These are phyloP conservation scores for Meliscaeva auricollis DNA, from an alignment of 2,888 invertebrate species.

Conservation along the genomic window DNA sequence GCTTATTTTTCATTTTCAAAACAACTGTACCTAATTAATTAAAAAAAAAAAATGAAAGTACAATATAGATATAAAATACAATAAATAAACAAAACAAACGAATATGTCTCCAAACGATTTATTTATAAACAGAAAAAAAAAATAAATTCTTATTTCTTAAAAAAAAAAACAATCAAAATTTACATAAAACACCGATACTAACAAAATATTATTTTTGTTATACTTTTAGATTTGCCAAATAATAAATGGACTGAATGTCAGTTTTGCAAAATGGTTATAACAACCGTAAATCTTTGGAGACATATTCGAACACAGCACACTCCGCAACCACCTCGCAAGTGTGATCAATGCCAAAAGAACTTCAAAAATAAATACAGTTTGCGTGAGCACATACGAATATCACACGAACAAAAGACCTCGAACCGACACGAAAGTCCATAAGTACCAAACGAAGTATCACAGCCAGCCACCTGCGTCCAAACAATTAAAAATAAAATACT, in stretches of 20 bases:
- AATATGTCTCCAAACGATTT: slow-evolving; percentile 84
- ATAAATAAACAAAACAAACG: slow-evolving; percentile 66
- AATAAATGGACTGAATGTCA: slow-evolving; percentile 85
- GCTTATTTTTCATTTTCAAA: background rate
- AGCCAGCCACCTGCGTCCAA: slow-evolving; percentile 76
- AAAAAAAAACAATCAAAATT: slow-evolving; percentile 53
- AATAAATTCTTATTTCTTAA: slow-evolving; percentile 40
- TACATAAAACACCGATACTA: slow-evolving; percentile 69
- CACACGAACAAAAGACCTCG: slow-evolving; percentile 83
- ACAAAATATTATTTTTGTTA: slow-evolving; percentile 79
- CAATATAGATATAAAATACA: background rate
- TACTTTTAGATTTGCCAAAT: slow-evolving; percentile 84
- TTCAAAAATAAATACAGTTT: slow-evolving; percentile 84
- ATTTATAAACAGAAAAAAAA: slow-evolving; percentile 48
- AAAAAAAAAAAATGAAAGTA: no score
- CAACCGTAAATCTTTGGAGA: slow-evolving; percentile 85
- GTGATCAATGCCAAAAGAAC: slow-evolving; percentile 84
- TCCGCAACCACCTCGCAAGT: slow-evolving; percentile 84
- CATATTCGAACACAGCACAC: slow-evolving; percentile 85
- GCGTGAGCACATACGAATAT: slow-evolving; percentile 84
- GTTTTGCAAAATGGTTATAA: slow-evolving; percentile 85
- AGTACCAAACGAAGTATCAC: slow-evolving; percentile 49
- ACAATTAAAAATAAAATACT: slow-evolving; percentile 32
- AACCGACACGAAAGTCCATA: slow-evolving; percentile 65
- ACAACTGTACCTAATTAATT: background rate